Evolutionary conservation across 2,797 vertebrate species (phyloP).

Genomic region (Phalanger gymnotis): DNA sequence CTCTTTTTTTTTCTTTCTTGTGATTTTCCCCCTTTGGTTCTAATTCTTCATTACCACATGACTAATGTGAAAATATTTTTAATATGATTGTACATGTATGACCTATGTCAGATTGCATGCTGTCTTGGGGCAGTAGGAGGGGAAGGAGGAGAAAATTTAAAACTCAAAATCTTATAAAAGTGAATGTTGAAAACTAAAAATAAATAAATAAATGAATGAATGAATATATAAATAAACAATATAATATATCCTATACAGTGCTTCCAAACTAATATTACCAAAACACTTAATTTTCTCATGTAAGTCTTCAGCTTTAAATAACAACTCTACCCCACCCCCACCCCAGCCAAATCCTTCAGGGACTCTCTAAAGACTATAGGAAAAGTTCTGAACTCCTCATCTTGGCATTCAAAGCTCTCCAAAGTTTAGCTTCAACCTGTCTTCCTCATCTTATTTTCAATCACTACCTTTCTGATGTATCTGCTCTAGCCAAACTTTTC

Average conservation of each 20-base stretch:
- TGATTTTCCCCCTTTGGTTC: too few species aligned
- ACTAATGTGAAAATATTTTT: too few species aligned
- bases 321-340: background rate
- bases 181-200: too few species aligned
- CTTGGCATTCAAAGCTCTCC: background rate
- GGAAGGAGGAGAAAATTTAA: too few species aligned
- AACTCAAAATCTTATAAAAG: too few species aligned
- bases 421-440: background rate
- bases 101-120: too few species aligned
- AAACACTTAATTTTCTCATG: background rate
- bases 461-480: background rate
- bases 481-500: background rate
- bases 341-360: background rate
- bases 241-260: background rate
- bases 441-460: background rate
- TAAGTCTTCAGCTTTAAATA: background rate
- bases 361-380: background rate
- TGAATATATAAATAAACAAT: background rate
- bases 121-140: too few species aligned
- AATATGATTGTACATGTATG: too few species aligned
- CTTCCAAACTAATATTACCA: background rate
- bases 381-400: slow-evolving; percentile 35
- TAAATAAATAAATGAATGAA: too few species aligned
- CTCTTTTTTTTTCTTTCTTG: too few species aligned
- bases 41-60: too few species aligned